A percentile compares a stretch with the other conserved stretches of the same genome.
Conservation (phyloP, 2,113 vertebrate genomes). For the Brachypteracias leptosomus region DNA sequence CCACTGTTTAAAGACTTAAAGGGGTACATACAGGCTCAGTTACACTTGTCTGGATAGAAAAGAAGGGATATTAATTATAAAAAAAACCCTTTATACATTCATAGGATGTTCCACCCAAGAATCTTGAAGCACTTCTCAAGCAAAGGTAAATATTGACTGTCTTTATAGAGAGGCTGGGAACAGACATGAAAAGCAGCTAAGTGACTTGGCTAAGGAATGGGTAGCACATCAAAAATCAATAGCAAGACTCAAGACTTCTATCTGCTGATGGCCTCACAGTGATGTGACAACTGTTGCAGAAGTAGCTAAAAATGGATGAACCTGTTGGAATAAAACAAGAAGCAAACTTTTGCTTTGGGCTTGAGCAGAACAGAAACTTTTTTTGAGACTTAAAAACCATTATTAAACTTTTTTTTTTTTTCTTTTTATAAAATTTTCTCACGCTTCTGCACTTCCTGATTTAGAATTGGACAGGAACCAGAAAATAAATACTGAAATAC, state of each 20-base stretch:
- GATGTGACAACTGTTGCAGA: not conserved
- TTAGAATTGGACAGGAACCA: slow-evolving; percentile 66
- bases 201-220: not conserved
- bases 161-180: not conserved
- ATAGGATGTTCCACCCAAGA: not conserved
- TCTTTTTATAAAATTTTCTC: slow-evolving; percentile 69
- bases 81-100: not conserved
- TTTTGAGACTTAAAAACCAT: not conserved
- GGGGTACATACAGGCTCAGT: not conserved
- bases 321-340: slow-evolving; percentile 37
- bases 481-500: slow-evolving; percentile 69
- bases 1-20: slow-evolving; percentile 45
- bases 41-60: not conserved
- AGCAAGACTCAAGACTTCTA: not conserved
- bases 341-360: not conserved
- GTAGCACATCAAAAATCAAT: not conserved
- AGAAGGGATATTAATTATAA: not conserved
- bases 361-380: slow-evolving; percentile 42
- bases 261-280: not conserved
- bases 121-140: not conserved
- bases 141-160: not conserved
- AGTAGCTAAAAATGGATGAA: slow-evolving; percentile 9
- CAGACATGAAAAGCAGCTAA: accelerated
- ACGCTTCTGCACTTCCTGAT: slow-evolving; percentile 69
- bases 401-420: slow-evolving; percentile 43